Percentiles rank a stretch among this genome's conserved stretches.
These are phyloP conservation scores for Bungarus multicinctus DNA, from an alignment of 2,113 vertebrate species.

Conservation along the genomic window DNA sequence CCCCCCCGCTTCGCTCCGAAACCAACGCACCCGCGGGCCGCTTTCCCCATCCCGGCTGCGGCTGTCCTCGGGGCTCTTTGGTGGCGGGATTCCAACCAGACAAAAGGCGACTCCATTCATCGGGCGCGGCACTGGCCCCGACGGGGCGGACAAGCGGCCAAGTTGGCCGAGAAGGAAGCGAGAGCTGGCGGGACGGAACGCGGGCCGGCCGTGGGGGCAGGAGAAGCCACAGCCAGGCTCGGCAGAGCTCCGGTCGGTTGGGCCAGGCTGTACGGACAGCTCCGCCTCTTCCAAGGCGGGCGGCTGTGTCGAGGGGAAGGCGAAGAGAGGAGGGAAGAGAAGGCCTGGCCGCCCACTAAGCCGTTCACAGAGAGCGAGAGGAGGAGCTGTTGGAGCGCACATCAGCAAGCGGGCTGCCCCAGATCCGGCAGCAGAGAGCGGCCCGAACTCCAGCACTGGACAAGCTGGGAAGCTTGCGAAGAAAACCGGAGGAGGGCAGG, in stretches of 20 bases:
- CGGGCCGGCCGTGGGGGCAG: neutral
- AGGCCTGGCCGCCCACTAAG: constrained; percentile 17
- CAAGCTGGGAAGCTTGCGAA: too few relatives aligned
- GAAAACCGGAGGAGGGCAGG: neutral
- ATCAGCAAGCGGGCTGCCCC: neutral
- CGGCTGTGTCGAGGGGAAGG: neutral
- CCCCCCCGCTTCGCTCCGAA: neutral
- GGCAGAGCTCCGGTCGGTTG: neutral
- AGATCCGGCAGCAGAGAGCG: neutral
- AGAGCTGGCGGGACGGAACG: neutral
- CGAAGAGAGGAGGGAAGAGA: neutral
- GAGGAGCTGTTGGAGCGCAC: neutral
- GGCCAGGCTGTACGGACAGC: neutral
- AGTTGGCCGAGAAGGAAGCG: neutral
- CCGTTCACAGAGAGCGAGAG: neutral
- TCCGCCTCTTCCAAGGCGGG: constrained; percentile 26
- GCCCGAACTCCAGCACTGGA: neutral
- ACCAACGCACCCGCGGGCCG: neutral
- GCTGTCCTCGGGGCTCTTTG: constrained; percentile 57
- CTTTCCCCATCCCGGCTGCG: neutral
- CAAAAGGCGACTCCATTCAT: constrained; percentile 99
- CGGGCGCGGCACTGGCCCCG: constrained; percentile 70
- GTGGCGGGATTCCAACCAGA: constrained; percentile 95
- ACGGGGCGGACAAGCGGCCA: constrained; percentile 23
- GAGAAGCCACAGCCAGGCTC: neutral